These are phyloP conservation scores for Carpatolechia fugitivella DNA, from an alignment of 2,888 invertebrate genomes.

Conservation along the genomic window DNA sequence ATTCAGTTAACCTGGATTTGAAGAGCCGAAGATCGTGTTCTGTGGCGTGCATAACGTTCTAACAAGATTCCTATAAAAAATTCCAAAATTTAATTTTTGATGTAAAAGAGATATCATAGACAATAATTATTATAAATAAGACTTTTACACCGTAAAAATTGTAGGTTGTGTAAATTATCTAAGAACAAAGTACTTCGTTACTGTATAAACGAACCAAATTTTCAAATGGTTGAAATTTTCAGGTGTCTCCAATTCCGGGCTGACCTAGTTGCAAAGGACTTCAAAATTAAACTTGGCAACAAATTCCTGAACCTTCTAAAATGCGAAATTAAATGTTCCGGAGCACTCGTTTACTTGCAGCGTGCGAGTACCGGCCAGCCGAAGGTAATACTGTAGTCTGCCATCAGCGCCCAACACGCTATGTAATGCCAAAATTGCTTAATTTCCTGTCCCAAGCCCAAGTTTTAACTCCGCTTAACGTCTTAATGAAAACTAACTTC, in stretches of 20 bases:
- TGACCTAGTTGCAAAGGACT: slow-evolving; percentile 3
- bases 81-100: too few relatives aligned
- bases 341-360: slow-evolving; percentile 25
- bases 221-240: neutral
- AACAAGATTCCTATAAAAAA: too few relatives aligned
- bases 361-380: slow-evolving; percentile 16
- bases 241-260: neutral
- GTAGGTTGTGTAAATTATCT: slow-evolving; percentile 18
- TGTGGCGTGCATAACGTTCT: too few relatives aligned
- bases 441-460: slow-evolving; percentile 59
- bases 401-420: slow-evolving; percentile 37
- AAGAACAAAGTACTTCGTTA: slow-evolving; percentile 34
- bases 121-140: too few relatives aligned
- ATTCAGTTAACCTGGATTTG: too few relatives aligned
- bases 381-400: neutral
- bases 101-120: too few relatives aligned
- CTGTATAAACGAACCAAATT: slow-evolving; percentile 28
- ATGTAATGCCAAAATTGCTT: slow-evolving; percentile 60
- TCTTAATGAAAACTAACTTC: slow-evolving; percentile 67
- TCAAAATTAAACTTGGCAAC: neutral
- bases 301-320: neutral
- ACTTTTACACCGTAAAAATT: too few relatives aligned
- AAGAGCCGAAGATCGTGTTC: too few relatives aligned
- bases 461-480: slow-evolving; percentile 58
- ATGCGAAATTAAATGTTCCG: slow-evolving; percentile 15